These are phyloP conservation scores for Hyla sarda DNA, from an alignment of 2,113 vertebrate genomes.

Conservation along the genomic window DNA sequence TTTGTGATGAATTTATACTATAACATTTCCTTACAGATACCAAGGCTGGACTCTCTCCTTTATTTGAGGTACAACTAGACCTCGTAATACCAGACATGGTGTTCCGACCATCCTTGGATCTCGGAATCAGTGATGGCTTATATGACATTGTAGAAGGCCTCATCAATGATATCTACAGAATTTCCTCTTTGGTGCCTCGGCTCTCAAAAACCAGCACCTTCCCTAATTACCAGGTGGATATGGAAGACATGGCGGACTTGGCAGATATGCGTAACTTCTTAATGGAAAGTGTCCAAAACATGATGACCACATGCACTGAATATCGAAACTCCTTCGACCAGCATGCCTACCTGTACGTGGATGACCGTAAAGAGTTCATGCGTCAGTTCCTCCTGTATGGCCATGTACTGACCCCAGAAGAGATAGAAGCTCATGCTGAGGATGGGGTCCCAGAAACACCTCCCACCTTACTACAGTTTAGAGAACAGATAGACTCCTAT, in stretches of 20 bases:
- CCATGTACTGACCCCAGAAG: constrained; percentile 72
- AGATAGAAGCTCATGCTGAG: constrained; percentile 72
- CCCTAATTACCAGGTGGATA: constrained; percentile 85
- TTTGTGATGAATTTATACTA: too few relatives aligned
- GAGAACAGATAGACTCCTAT: constrained; percentile 85
- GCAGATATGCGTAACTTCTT: constrained; percentile 72
- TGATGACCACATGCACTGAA: constrained; percentile 67
- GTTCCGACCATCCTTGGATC: constrained; percentile 86
- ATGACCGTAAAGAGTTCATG: constrained; percentile 83
- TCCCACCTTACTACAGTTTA: constrained; percentile 78
- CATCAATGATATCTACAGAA: constrained; percentile 77
- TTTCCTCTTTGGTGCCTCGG: constrained; percentile 83
- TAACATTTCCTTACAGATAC: constrained; percentile 71
- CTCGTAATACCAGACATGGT: constrained; percentile 83
- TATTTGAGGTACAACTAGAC: constrained; percentile 87
- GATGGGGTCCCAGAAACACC: constrained; percentile 72
- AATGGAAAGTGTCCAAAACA: constrained; percentile 70
- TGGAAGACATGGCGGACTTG: constrained; percentile 82
- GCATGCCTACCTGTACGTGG: constrained; percentile 82
- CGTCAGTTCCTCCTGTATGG: constrained; percentile 82
- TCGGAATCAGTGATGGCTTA: constrained; percentile 74
- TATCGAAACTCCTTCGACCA: constrained; percentile 75
- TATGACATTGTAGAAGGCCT: constrained; percentile 81
- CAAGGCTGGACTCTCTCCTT: constrained; percentile 71
- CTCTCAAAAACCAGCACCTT: constrained; percentile 70